Percentiles rank a stretch among this genome's conserved stretches.
phyloP scores from a whole-genome alignment of 2,888 invertebrate species.

The Panzeria rudis region DNA sequence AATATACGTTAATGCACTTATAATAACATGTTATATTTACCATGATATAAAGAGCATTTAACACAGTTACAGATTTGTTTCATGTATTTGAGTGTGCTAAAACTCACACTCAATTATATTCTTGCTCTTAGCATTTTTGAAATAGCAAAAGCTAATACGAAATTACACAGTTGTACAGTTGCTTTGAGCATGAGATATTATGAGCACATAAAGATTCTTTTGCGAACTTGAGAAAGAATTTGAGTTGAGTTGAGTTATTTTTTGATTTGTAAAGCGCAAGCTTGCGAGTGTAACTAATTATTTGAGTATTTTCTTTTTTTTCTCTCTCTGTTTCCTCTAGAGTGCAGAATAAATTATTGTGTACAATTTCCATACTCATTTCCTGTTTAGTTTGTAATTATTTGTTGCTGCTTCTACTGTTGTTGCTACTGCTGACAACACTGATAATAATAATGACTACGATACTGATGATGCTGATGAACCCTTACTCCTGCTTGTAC shows the following conservation, averaged over 20 bases:
- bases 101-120: background rate
- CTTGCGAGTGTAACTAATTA: background rate
- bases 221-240: background rate
- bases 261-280: slow-evolving; percentile 14
- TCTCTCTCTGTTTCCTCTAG: slow-evolving; percentile 10
- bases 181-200: too few species aligned
- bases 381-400: slow-evolving; percentile 29
- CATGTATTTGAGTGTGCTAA: background rate
- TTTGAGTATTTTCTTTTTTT: background rate
- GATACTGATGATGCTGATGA: slow-evolving; percentile 15
- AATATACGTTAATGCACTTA: slow-evolving; percentile 69
- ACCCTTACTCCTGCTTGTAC: slow-evolving; percentile 11
- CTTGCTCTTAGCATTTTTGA: background rate
- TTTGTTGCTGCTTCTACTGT: slow-evolving; percentile 4
- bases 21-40: slow-evolving; percentile 50
- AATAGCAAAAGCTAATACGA: background rate
- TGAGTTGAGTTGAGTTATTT: slow-evolving; percentile 36
- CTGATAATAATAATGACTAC: background rate
- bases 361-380: slow-evolving; percentile 21
- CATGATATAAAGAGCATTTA: slow-evolving; percentile 57
- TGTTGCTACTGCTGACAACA: slow-evolving; percentile 12
- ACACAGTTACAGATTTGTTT: slow-evolving; percentile 32
- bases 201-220: background rate
- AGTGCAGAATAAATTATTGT: slow-evolving; percentile 1
- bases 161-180: background rate